Evolutionary conservation across 92 coral and sea anemone genomes (phyloP), one percentile per base, ranked within the genome.

Genomic region (Umimayanthus chanpuru): DNA sequence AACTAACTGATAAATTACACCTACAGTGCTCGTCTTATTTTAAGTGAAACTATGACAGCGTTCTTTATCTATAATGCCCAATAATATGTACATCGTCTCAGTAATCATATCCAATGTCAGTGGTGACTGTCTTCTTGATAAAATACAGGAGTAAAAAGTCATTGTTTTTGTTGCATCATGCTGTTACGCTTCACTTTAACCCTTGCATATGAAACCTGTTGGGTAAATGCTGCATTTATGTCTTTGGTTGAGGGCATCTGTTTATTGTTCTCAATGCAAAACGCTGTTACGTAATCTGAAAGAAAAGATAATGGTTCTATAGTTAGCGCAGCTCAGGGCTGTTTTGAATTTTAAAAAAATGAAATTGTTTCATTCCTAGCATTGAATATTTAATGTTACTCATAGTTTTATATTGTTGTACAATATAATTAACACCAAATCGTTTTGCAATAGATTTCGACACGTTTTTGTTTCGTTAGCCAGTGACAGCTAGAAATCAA

Each of bases 261-360:
- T 41, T 66, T 85, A 21, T 71, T 85, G 40, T 85, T 85, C 71
- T 71, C 74, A 26, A 65, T 36, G 64, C 86, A 82, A 71, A 82
- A 82, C 21, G 49, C 41, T 36, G 77, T 82, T 21, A 82, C 28
- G 21, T 82, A 82, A 61, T 82, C 86, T 81, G 68, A 81, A 81
- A 58, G 72, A 68, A 32, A 81, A 55, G 55, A 49, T 28, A 73
- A 73, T 73, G 77, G 43, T 73, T 32, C 30, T 73, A 73, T 73
- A 73, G 77, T 73, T 73, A 36, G 77, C 77, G 32, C 77, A 73
- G 77, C 23, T 10, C n/a, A n/a, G n/a, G n/a, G 64, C n/a, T 67
- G 36, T 67, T 23, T 67, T 23, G 73, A 29, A 29, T 29, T n/a
- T n/a, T 2, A 67, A 67, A 67, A 3, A 67, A 67, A 23, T 67